Evolutionary conservation across 2,113 vertebrate genomes (phyloP), one percentile per base, ranked within the genome.

Genomic region (Lagopus leucura): DNA sequence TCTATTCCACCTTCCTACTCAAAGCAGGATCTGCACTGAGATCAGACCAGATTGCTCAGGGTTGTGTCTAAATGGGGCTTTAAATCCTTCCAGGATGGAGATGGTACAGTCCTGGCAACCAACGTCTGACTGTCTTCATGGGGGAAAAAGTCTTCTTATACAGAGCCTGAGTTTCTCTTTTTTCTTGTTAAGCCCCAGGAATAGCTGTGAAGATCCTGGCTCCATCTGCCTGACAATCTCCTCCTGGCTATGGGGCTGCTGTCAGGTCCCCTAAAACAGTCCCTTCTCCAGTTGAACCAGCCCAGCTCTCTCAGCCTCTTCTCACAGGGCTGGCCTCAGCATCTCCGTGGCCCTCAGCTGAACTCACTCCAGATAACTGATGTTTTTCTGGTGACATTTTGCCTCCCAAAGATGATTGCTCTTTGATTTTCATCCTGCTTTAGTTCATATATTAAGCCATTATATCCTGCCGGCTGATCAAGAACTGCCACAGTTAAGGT

Each of bases 41-140:
- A 22, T 55, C 66, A 73, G 60, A 27, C 3, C 32, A 36, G 20
- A 32, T 65, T 80, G 21, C 30, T 65, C 21, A 20, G 20, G 13
- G 17, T 11, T 58, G 11, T 34, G 30, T 34, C 36, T 24, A 45
- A 28, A 8, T 1, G 2, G 57, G 38, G 8, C 18, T 54, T 70
- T 69, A 75, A 80, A 75, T 0, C 0, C 28, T 60, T 74, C 28
- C 32, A 60, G 17, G 10, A 40, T 43, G 11, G 45, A 80, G 40
- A 38, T 0, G 2, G 9, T 65, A 27, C 1, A 1, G 5, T 24
- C 0, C 57, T n/a, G 22, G 10, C 15, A n/a, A 43, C 22, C 48
- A 45, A 24, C 22, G 38, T 54, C 18, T 1, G 1, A 17, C 43
- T 20, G 4, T 52, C 27, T 27, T 58, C 32, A 22, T 6, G 12